These are phyloP conservation scores for Holacanthus passer DNA, from an alignment of 2,113 vertebrate genomes.

Conservation along the genomic window DNA sequence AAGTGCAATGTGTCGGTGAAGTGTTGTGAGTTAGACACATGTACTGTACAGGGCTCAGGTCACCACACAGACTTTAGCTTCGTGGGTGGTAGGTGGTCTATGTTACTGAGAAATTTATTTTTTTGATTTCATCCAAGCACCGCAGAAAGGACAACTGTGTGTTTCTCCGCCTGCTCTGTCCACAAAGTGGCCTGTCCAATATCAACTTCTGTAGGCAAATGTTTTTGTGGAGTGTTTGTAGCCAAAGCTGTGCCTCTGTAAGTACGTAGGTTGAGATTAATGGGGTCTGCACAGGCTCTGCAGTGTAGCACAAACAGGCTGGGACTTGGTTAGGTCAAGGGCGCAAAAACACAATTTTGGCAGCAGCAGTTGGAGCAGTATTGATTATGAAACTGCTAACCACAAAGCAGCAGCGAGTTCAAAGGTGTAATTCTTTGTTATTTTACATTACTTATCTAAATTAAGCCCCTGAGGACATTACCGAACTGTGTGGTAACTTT, in stretches of 20 bases:
- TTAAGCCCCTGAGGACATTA: background rate
- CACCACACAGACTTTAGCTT: conserved; percentile 32
- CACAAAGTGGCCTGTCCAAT: conserved; percentile 45
- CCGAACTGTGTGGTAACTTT: background rate
- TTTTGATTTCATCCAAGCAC: conserved; percentile 34
- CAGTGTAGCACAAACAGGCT: conserved; percentile 25
- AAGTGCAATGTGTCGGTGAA: conserved; percentile 42
- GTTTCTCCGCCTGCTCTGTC: conserved; percentile 18
- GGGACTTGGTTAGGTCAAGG: conserved; percentile 29
- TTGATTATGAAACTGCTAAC: background rate
- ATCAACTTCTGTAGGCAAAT: conserved; percentile 51
- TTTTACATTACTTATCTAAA: background rate
- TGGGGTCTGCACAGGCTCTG: conserved; percentile 31
- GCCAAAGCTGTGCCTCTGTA: conserved; percentile 43
- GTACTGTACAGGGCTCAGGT: conserved; percentile 21
- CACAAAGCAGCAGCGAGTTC: conserved; percentile 11
- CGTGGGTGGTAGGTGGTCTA: conserved; percentile 39
- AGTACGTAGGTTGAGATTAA: conserved; percentile 12
- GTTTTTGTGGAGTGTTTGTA: conserved; percentile 37
- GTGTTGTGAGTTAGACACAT: conserved; percentile 42
- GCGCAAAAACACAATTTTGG: conserved; percentile 11
- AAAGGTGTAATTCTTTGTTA: conserved; percentile 17
- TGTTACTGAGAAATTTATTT: conserved; percentile 27
- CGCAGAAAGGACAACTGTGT: conserved; percentile 7
- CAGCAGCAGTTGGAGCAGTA: background rate